Evolutionary conservation across 2,113 vertebrate genomes (phyloP), one percentile per base, ranked within the genome.

Genomic region (Kryptolebias marmoratus): DNA sequence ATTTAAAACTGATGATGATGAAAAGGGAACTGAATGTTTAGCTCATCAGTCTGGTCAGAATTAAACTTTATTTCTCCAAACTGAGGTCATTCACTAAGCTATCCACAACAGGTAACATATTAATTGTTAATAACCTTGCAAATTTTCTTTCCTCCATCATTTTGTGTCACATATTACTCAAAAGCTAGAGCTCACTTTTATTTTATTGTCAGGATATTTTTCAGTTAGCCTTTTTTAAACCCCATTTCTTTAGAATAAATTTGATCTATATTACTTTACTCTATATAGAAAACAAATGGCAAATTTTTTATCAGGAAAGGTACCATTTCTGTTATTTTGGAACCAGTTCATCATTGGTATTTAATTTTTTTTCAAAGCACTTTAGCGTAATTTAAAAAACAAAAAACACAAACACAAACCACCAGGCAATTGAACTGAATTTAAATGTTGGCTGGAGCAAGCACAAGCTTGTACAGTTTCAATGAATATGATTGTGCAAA

Each of bases 221-320:
- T 39, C 53, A 11, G 55, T 56, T 44, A n/a, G 75, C 59, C 66
- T 77, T 71, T 42, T 68, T 22, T 47, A 53, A 65, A 52, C 67
- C 65, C 5, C 54, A 75, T 79, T 77, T 79, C 57, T 52, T 52
- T 71, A n/a, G 67, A 80, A 86, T 83, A 71, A 79, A 81, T 86
- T 69, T 73, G 28, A 77, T 71, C 79, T 83, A 48, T 66, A 68
- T 71, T 84, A 47, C 56, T 78, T 68, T 11, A 39, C 30, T 49
- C 31, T 56, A 4, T 80, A 71, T 62, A 64, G 66, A 68, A 27
- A 80, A 71, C 5, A 76, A 72, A 61, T 70, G 77, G 81, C 85
- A 81, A 54, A 80, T 85, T 75, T 4, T 63, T 31, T 50, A 78
- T 64, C 39, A 58, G 56, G 68, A 52, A 52, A 22, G 36, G 68